Percentiles rank a stretch among this genome's conserved stretches.
phyloP scores from a whole-genome alignment of 2,888 invertebrate species.

The Apodemia zela region DNA sequence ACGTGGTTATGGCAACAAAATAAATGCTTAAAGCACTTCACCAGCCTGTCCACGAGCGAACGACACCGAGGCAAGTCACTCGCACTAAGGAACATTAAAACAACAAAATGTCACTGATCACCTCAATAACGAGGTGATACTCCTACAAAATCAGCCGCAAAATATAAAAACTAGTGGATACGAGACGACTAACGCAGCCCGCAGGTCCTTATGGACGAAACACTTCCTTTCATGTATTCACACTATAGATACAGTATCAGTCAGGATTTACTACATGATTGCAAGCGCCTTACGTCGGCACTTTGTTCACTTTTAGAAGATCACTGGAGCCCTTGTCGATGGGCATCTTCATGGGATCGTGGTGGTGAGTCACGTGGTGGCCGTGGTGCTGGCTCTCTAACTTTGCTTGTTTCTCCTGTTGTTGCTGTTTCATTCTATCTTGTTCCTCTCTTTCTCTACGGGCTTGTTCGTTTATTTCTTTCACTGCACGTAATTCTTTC shows the following conservation, averaged over 20 bases:
- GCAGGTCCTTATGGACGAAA: constrained; percentile 69
- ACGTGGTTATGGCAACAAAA: constrained; percentile 81
- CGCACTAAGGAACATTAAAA: constrained; percentile 77
- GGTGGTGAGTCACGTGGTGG: constrained; percentile 85
- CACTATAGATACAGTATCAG: constrained; percentile 80
- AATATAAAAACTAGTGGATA: constrained; percentile 77
- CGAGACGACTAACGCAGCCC: constrained; percentile 69
- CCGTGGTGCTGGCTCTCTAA: constrained; percentile 86
- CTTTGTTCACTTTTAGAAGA: constrained; percentile 89
- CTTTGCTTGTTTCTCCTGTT: constrained; percentile 92
- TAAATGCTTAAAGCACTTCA: constrained; percentile 81
- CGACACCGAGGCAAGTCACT: constrained; percentile 70
- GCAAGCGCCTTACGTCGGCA: constrained; percentile 84
- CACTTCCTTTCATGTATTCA: constrained; percentile 70
- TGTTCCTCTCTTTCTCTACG: constrained; percentile 94
- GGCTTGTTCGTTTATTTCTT: constrained; percentile 97
- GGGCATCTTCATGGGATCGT: constrained; percentile 86
- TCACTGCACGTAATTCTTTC: constrained; percentile 95
- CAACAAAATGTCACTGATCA: constrained; percentile 59
- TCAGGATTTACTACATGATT: constrained; percentile 63
- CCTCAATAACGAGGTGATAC: constrained; percentile 63
- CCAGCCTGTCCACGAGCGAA: constrained; percentile 72
- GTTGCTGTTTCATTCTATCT: constrained; percentile 94
- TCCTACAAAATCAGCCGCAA: constrained; percentile 58
- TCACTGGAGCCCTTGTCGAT: constrained; percentile 87